These are phyloP conservation scores for Agrochola lota DNA, from an alignment of 2,888 invertebrate species.

Conservation along the genomic window DNA sequence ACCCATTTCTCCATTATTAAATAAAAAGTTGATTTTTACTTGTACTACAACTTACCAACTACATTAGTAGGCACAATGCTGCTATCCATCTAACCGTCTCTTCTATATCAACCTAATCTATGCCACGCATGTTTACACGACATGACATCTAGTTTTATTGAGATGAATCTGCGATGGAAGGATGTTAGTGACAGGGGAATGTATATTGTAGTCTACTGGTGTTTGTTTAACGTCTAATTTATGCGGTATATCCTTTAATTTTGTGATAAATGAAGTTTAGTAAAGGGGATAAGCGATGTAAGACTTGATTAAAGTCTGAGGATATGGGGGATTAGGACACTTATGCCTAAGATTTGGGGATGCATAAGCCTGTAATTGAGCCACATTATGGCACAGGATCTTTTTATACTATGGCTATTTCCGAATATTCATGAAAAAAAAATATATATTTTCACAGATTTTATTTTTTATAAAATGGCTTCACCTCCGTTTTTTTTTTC, in stretches of 20 bases:
- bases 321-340: too few species aligned
- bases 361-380: too few species aligned
- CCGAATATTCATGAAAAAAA: too few species aligned
- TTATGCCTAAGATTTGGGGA: too few species aligned
- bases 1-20: not conserved
- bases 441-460: too few species aligned
- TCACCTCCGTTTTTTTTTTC: too few species aligned
- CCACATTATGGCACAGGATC: too few species aligned
- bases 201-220: conserved; percentile 30
- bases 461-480: too few species aligned
- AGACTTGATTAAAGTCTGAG: not conserved
- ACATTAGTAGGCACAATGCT: conserved; percentile 45
- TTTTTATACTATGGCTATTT: too few species aligned
- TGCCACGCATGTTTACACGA: conserved; percentile 71
- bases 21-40: not conserved
- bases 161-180: conserved; percentile 77
- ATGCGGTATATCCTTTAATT: conserved; percentile 51
- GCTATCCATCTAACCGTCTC: conserved; percentile 25
- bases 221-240: conserved; percentile 51
- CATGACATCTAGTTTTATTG: conserved; percentile 73
- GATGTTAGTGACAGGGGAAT: conserved; percentile 61
- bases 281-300: not conserved
- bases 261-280: not conserved
- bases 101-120: conserved; percentile 57
- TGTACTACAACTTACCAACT: not conserved